Conservation (phyloP, 2,797 vertebrate genomes). For the Myotis pilosus region DNA sequence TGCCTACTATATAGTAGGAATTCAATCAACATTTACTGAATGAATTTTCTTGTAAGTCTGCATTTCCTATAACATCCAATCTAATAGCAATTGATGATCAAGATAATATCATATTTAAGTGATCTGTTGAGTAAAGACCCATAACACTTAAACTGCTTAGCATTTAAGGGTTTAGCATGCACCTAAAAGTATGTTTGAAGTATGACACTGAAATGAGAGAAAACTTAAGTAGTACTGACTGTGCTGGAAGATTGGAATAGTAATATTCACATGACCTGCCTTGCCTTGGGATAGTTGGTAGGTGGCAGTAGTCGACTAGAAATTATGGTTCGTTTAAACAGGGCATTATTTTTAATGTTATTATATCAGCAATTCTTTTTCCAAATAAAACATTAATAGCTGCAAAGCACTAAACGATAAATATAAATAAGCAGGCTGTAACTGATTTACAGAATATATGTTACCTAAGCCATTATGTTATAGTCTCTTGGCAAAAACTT, state of each 20-base stretch:
- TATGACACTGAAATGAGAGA: neutral
- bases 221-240: neutral
- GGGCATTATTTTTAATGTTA: neutral
- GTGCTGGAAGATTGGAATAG: neutral
- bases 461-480: neutral
- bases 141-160: neutral
- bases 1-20: neutral
- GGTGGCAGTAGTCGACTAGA: constrained; percentile 79
- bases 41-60: constrained; percentile 12
- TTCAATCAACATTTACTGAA: constrained; percentile 2
- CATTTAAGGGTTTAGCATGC: neutral
- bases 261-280: neutral
- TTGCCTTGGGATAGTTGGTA: constrained; percentile 69
- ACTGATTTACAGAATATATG: neutral
- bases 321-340: neutral
- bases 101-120: constrained; percentile 23
- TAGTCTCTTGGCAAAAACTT: neutral
- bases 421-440: neutral
- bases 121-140: neutral
- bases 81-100: neutral
- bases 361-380: neutral
- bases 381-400: neutral
- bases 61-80: neutral
- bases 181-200: neutral
- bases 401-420: constrained; percentile 8